Conservation (phyloP, 2,113 vertebrate genomes). For the Empidonax alnorum region DNA sequence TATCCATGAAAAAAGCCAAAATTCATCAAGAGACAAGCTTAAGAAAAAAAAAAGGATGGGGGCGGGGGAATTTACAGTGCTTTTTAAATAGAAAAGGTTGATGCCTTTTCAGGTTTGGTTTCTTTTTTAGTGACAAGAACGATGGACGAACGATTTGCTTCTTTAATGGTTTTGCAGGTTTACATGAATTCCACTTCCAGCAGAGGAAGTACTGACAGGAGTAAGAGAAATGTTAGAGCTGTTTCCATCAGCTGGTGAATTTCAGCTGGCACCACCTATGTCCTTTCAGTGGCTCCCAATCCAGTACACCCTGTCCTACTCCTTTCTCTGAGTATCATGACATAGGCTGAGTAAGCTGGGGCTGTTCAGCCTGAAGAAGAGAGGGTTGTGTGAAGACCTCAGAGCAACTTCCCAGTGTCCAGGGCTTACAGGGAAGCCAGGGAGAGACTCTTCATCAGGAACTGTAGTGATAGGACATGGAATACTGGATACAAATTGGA, state of each 20-base stretch:
- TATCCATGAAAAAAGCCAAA: neutral
- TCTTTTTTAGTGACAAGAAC: neutral
- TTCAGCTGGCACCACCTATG: neutral
- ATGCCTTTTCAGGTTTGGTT: neutral
- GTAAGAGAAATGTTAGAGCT: neutral
- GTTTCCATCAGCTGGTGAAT: neutral
- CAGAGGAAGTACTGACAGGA: neutral
- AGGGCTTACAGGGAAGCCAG: neutral
- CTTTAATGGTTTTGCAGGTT: neutral
- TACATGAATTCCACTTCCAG: neutral
- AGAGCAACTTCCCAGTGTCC: neutral
- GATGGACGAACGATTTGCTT: neutral
- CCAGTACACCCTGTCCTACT: neutral
- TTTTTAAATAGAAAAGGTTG: neutral
- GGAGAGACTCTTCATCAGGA: neutral
- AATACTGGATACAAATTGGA: neutral
- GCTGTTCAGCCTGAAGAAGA: neutral
- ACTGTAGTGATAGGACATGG: neutral
- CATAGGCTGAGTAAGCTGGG: neutral
- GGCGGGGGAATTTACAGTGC: neutral
- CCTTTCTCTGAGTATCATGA: neutral
- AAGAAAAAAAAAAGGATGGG: fast-evolving
- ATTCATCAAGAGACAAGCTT: neutral
- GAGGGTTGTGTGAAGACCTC: neutral
- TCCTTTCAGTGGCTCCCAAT: neutral